Evolutionary conservation across 2,113 vertebrate species (phyloP).

Genomic region (Neomonachus schauinslandi): DNA sequence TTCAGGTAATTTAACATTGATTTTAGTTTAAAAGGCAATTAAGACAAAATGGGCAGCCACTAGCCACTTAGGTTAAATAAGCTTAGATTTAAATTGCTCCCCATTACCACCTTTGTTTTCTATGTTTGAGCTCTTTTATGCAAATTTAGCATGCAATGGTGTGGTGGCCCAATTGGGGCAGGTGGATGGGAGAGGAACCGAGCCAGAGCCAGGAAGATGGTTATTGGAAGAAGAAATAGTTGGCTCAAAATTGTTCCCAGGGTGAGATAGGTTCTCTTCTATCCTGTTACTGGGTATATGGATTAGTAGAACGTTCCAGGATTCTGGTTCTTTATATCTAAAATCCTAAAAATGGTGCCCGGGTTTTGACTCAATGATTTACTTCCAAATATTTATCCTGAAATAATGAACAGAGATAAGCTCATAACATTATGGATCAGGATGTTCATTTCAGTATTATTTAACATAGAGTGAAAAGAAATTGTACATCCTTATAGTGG

Average conservation of each 20-base stretch:
- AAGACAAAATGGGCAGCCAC: conserved; percentile 76
- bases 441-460: not conserved
- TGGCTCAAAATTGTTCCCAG: not conserved
- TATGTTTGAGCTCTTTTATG: not conserved
- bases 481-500: not conserved
- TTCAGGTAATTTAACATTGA: conserved; percentile 84
- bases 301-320: not conserved
- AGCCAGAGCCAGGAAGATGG: not conserved
- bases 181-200: not conserved
- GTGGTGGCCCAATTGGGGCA: not conserved
- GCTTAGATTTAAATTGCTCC: conserved; percentile 72
- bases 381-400: not conserved
- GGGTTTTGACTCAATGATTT: not conserved
- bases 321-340: not conserved
- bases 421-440: not conserved
- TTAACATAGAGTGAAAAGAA: not conserved
- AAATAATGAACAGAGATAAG: not conserved
- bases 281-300: not conserved
- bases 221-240: not conserved
- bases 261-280: not conserved
- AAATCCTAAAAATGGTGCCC: not conserved
- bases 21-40: conserved; percentile 85
- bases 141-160: not conserved
- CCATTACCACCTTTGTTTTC: conserved; percentile 53
- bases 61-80: conserved; percentile 79